phyloP scores from a whole-genome alignment of 2,797 vertebrate species.

The Bovichtus diacanthus region DNA sequence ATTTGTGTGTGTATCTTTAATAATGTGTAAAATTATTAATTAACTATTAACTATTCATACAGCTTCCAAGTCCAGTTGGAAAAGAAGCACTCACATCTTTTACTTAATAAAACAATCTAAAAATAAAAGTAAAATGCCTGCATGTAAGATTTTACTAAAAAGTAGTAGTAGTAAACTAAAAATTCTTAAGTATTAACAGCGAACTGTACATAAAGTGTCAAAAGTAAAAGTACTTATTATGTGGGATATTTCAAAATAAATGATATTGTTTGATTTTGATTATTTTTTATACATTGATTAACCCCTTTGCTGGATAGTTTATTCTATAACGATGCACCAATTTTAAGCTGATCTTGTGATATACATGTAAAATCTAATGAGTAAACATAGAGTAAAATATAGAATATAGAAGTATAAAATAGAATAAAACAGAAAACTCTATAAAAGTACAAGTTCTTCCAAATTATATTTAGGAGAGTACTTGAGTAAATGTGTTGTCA shows the following conservation, averaged over 20 bases:
- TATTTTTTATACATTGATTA: neutral
- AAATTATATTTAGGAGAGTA: neutral
- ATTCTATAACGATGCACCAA: neutral
- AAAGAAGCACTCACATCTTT: neutral
- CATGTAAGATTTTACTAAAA: too few species aligned
- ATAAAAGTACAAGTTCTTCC: neutral
- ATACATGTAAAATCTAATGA: too few species aligned
- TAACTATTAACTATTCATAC: too few species aligned
- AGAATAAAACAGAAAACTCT: neutral
- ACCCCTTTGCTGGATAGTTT: neutral
- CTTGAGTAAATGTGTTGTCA: neutral
- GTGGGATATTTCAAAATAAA: neutral
- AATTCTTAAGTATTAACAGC: too few species aligned
- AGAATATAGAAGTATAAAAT: neutral
- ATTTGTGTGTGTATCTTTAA: too few species aligned
- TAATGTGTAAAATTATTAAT: too few species aligned
- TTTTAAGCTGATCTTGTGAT: too few species aligned
- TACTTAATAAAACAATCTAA: neutral
- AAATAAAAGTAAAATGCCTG: neutral
- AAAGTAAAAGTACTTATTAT: too few species aligned
- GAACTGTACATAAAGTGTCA: too few species aligned
- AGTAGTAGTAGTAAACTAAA: too few species aligned
- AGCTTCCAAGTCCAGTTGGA: too few species aligned
- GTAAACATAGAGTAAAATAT: neutral
- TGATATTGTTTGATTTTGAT: neutral